Evolutionary conservation across 1,140 invertebrate species (phyloP), one percentile per base, ranked within the genome.

Genomic region (Achroia grisella): DNA sequence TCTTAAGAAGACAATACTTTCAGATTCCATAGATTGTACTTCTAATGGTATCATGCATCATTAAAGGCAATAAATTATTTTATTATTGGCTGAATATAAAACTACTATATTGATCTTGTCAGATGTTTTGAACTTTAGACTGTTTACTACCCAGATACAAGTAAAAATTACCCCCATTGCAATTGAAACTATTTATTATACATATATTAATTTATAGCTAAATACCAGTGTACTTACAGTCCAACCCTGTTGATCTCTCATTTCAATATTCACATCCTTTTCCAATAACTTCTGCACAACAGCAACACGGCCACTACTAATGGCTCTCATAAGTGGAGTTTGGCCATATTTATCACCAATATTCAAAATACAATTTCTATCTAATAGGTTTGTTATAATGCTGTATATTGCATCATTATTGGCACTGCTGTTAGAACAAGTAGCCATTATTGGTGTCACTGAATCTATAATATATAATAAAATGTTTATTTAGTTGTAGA

Each of bases 241-340:
- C 81, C 83, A 86, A 8, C 86, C 82, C 41, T 87, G 82, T 29
- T 59, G 68, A 61, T 90, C 89, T 39, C 63, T 72, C 50, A 82
- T 80, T 71, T 90, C 81, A 41, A 90, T 74, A 66, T 88, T 78
- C 27, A 82, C 70, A 23, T 76, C 51, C 28, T 73, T 47, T 35
- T 86, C 73, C 10, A 89, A 36, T 8, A 90, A 46, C 43, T 88
- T 70, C 40, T 67, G 10, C 0, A 89, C 71, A 28, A 89, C 82
- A 40, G 77, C 62, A 8, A 46, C 34, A 41, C 77, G 66, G 30
- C 87, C 78, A 12, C 63, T 68, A 36, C 67, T 73, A 27, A 86
- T 81, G 11, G 89, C 86, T 41, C 72, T 77, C 88, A 90, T 90
- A 5, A 90, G 56, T 15, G 89, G 67, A 30, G 87, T 90, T 56